Conservation (phyloP, 2,797 vertebrate genomes). For the Clarias fuscus region DNA sequence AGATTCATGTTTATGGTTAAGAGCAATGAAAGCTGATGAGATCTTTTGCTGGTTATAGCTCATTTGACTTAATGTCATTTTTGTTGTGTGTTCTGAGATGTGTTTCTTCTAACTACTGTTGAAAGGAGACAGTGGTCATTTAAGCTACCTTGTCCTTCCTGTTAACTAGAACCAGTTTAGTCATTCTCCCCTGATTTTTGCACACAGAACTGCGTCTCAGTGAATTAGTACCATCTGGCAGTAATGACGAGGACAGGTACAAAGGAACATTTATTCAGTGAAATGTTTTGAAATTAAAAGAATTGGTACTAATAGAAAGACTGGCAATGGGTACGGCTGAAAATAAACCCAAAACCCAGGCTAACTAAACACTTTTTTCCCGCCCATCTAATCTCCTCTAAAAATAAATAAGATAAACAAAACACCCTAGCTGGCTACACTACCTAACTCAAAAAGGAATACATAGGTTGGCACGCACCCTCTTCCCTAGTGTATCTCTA, state of each 20-base stretch:
- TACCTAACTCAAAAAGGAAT: too few relatives aligned
- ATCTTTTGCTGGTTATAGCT: not conserved
- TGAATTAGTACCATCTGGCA: not conserved
- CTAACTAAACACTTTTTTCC: too few relatives aligned
- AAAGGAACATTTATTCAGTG: not conserved
- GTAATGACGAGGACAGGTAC: not conserved
- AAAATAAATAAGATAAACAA: too few relatives aligned
- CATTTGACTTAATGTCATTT: not conserved
- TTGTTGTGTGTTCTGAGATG: not conserved
- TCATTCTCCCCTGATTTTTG: not conserved
- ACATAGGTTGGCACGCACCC: too few relatives aligned
- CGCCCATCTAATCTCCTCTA: too few relatives aligned
- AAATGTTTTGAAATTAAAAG: too few relatives aligned
- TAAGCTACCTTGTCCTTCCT: not conserved
- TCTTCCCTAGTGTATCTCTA: too few relatives aligned
- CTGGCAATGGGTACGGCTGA: too few relatives aligned
- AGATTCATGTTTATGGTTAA: not conserved
- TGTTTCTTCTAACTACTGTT: not conserved
- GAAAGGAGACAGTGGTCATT: not conserved
- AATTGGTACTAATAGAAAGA: too few relatives aligned
- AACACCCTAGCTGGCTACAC: too few relatives aligned
- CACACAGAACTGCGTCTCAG: not conserved
- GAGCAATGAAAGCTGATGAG: not conserved
- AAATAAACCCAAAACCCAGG: too few relatives aligned
- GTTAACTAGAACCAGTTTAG: not conserved